phyloP scores from a whole-genome alignment of 1,140 invertebrate species.

The Zophobas morio region DNA sequence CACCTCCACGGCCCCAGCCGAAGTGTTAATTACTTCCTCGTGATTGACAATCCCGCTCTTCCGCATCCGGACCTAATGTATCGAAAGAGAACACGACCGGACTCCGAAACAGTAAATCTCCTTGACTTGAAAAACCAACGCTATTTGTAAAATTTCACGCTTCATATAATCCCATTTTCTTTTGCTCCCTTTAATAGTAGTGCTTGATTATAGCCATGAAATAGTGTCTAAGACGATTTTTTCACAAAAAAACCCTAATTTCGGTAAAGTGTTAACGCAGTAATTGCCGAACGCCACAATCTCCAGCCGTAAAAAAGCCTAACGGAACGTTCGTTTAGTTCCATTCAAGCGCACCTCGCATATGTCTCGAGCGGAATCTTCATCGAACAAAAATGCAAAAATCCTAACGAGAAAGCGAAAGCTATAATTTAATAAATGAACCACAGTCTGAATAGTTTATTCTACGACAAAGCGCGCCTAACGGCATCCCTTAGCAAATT shows the following conservation, averaged over 20 bases:
- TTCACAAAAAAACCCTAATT: constrained; percentile 5
- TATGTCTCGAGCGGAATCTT: constrained; percentile 7
- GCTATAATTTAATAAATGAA: constrained; percentile 47
- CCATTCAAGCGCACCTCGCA: constrained; percentile 14
- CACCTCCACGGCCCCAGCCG: too few species aligned
- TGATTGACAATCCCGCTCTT: constrained; percentile 13
- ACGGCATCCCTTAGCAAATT: constrained; percentile 17
- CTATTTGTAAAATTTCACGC: constrained; percentile 48
- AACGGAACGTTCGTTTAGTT: constrained; percentile 9
- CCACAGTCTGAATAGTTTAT: constrained; percentile 36
- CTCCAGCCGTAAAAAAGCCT: constrained; percentile 6
- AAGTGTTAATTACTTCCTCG: not conserved
- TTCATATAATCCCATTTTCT: constrained; percentile 48
- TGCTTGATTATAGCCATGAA: constrained; percentile 44
- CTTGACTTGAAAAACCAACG: constrained; percentile 35
- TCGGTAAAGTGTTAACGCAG: constrained; percentile 21
- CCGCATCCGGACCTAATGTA: not conserved
- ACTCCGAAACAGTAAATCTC: constrained; percentile 24
- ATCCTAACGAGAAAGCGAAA: constrained; percentile 45
- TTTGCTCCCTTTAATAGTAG: constrained; percentile 36
- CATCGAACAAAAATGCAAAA: constrained; percentile 21
- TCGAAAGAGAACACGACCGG: not conserved
- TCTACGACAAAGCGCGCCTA: constrained; percentile 36
- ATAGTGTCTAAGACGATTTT: constrained; percentile 16
- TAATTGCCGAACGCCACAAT: not conserved